Percentiles rank a stretch among this genome's conserved stretches.
Conservation (phyloP, 1,140 invertebrate species). For the Nomia melanderi region DNA sequence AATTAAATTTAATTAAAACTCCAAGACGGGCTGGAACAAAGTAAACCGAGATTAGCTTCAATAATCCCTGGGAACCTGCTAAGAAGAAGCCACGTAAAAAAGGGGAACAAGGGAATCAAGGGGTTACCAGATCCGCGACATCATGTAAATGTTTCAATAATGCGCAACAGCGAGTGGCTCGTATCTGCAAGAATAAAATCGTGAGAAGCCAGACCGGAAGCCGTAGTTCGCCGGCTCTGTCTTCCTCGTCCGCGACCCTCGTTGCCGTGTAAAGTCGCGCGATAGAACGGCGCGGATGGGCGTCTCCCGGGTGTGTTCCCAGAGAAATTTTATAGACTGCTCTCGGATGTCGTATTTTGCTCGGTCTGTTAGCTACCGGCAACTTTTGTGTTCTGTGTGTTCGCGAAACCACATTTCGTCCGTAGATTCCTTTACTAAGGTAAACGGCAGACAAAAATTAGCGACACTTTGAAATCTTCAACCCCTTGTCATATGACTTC, state of each 20-base stretch:
- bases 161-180: neutral
- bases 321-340: constrained; percentile 50
- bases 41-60: no score
- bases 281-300: constrained; percentile 36
- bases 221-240: constrained; percentile 17
- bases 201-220: constrained; percentile 21
- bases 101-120: neutral
- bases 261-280: constrained; percentile 17
- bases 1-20: no score
- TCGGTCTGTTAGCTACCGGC: constrained; percentile 31
- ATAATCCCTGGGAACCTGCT: neutral
- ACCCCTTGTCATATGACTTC: no score
- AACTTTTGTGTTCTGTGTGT: neutral
- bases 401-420: neutral
- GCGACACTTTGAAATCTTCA: no score
- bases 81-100: neutral
- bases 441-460: no score
- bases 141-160: constrained; percentile 32
- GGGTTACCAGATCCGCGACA: neutral
- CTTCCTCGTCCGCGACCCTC: constrained; percentile 16
- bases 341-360: constrained; percentile 42
- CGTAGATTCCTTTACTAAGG: neutral
- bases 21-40: no score
- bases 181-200: constrained; percentile 18
- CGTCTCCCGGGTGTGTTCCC: constrained; percentile 40